phyloP scores from a whole-genome alignment of 1,140 invertebrate genomes.

The Araneus ventricosus region DNA sequence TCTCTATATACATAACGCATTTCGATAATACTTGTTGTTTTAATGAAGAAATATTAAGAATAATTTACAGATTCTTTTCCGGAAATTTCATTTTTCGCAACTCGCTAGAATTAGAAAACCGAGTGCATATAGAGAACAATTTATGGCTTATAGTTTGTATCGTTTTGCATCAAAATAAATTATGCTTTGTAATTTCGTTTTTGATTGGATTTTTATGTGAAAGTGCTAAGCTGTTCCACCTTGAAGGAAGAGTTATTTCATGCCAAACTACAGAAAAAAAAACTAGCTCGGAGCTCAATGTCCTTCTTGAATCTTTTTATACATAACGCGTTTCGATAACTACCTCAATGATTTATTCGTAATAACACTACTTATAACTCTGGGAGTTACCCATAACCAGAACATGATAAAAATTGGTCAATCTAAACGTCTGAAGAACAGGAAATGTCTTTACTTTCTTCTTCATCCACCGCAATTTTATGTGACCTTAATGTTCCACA shows the following conservation, averaged over 20 bases:
- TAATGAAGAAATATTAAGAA: too few relatives aligned
- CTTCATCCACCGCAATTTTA: not conserved
- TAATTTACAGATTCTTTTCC: too few relatives aligned
- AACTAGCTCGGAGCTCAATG: not conserved
- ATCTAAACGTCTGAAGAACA: slow-evolving; percentile 26
- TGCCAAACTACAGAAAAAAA: too few relatives aligned
- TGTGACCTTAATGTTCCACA: slow-evolving; percentile 16
- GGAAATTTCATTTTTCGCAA: too few relatives aligned
- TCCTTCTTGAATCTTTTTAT: not conserved
- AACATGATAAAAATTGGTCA: slow-evolving; percentile 1
- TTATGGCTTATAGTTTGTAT: not conserved
- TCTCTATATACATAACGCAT: too few relatives aligned
- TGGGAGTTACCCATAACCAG: not conserved
- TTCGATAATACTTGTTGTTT: too few relatives aligned
- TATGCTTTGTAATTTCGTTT: not conserved
- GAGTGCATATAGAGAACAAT: too few relatives aligned
- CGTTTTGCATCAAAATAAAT: not conserved
- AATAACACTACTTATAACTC: not conserved
- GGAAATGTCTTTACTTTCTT: slow-evolving; percentile 9
- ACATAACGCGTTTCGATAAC: not conserved
- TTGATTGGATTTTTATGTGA: not conserved
- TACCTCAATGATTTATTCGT: not conserved
- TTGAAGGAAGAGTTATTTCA: not conserved
- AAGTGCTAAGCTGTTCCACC: not conserved
- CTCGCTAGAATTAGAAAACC: too few relatives aligned